phyloP scores from a whole-genome alignment of 2,797 vertebrate species.

The Tenualosa thibaudeaui region DNA sequence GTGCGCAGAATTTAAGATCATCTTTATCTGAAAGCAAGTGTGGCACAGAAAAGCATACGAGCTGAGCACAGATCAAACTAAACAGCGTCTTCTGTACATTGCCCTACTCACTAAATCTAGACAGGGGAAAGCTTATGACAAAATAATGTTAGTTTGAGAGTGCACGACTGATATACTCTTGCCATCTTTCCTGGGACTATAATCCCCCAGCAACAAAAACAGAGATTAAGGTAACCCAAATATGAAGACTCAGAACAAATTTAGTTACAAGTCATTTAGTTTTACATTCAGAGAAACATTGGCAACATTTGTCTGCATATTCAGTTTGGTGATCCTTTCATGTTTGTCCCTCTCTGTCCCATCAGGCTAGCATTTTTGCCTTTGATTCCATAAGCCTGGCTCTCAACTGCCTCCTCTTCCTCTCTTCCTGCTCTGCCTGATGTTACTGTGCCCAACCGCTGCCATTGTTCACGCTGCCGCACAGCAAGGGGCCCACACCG shows the following conservation, averaged over 20 bases:
- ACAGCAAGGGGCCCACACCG: constrained; percentile 2
- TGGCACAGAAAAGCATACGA: neutral
- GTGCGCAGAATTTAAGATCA: neutral
- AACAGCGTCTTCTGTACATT: too few species aligned
- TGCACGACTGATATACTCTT: neutral
- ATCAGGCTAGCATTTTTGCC: neutral
- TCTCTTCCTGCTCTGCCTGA: neutral
- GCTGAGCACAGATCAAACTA: neutral
- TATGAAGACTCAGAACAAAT: neutral
- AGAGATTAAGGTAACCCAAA: neutral
- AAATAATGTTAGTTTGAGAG: neutral
- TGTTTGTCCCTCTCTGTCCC: neutral
- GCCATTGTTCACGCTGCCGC: neutral
- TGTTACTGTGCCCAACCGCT: neutral
- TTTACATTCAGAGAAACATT: neutral
- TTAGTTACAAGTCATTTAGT: neutral
- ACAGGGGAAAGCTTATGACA: neutral
- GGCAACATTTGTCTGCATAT: neutral
- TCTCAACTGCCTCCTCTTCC: neutral
- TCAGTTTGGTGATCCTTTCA: neutral
- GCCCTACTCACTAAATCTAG: neutral
- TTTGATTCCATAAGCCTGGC: neutral
- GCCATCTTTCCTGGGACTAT: neutral
- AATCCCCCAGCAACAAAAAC: neutral
- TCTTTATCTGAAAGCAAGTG: neutral